phyloP scores from a whole-genome alignment of 2,113 vertebrate genomes.

The Sphyrna mokarran region DNA sequence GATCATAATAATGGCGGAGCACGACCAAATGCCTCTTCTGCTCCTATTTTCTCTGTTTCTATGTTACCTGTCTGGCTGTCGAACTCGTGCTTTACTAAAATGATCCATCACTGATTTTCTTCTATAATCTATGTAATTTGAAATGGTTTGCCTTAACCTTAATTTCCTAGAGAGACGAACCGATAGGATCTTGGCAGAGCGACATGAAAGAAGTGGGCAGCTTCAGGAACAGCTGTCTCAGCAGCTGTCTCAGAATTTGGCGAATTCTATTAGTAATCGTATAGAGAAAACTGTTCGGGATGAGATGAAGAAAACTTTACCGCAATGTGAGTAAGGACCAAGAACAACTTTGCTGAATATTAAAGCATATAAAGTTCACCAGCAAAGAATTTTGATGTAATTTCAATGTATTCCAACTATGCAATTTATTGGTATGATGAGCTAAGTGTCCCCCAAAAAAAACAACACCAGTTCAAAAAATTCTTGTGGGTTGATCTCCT shows the following conservation, averaged over 20 bases:
- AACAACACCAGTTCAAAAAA: not conserved
- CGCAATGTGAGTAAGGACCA: slow-evolving; percentile 70
- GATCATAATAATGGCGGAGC: too few species aligned
- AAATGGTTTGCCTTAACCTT: slow-evolving; percentile 59
- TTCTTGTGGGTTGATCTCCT: not conserved
- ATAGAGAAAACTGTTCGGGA: slow-evolving; percentile 87
- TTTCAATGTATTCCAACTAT: not conserved
- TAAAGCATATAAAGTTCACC: not conserved
- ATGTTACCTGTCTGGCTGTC: not conserved
- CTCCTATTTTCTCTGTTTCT: too few species aligned
- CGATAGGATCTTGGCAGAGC: slow-evolving; percentile 71
- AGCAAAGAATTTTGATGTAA: not conserved
- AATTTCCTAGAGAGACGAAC: slow-evolving; percentile 66
- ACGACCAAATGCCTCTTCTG: too few species aligned
- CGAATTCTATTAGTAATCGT: slow-evolving; percentile 67
- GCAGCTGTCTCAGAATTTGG: slow-evolving; percentile 77
- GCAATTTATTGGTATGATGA: not conserved
- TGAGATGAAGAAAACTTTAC: slow-evolving; percentile 88
- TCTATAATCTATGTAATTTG: not conserved
- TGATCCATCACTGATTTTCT: not conserved
- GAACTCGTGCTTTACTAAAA: not conserved
- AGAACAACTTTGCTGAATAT: not conserved
- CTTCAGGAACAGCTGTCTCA: slow-evolving; percentile 84
- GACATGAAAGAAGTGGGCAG: slow-evolving; percentile 74
- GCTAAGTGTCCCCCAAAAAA: not conserved